Conservation (phyloP, 2,113 vertebrate species). For the Taurulus bubalis region DNA sequence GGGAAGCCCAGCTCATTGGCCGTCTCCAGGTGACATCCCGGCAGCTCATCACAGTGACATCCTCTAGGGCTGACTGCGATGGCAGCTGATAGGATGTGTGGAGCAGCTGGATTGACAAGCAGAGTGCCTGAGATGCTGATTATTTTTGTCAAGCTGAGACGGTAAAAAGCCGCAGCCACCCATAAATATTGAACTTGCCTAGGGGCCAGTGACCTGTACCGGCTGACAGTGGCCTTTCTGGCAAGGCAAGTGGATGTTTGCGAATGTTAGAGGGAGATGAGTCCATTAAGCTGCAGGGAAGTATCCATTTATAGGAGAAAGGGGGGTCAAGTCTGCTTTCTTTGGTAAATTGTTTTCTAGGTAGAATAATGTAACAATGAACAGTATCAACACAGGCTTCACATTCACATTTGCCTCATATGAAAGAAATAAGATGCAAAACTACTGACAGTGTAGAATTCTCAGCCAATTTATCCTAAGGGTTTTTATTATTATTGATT, state of each 20-base stretch:
- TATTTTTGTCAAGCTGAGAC: slow-evolving; percentile 70
- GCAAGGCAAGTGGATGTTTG: slow-evolving; percentile 15
- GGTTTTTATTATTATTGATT: not conserved
- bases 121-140: slow-evolving; percentile 65
- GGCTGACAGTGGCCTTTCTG: slow-evolving; percentile 47
- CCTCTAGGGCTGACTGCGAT: slow-evolving; percentile 36
- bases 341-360: slow-evolving; percentile 15
- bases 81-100: slow-evolving; percentile 47
- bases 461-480: no score
- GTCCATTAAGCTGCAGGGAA: slow-evolving; percentile 47
- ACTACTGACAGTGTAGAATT: no score
- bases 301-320: slow-evolving; percentile 5
- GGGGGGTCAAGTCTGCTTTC: slow-evolving; percentile 37
- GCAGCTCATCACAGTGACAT: slow-evolving; percentile 44
- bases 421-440: slow-evolving; percentile 1
- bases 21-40: slow-evolving; percentile 24
- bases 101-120: slow-evolving; percentile 62
- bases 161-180: slow-evolving; percentile 59
- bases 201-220: slow-evolving; percentile 56
- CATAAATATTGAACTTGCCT: slow-evolving; percentile 77
- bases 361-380: slow-evolving; percentile 33
- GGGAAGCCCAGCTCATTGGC: slow-evolving; percentile 31
- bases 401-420: not conserved
- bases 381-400: not conserved
- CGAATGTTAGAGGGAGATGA: slow-evolving; percentile 9